These are phyloP conservation scores for Tachina lurida DNA, from an alignment of 2,888 invertebrate species.

Conservation along the genomic window DNA sequence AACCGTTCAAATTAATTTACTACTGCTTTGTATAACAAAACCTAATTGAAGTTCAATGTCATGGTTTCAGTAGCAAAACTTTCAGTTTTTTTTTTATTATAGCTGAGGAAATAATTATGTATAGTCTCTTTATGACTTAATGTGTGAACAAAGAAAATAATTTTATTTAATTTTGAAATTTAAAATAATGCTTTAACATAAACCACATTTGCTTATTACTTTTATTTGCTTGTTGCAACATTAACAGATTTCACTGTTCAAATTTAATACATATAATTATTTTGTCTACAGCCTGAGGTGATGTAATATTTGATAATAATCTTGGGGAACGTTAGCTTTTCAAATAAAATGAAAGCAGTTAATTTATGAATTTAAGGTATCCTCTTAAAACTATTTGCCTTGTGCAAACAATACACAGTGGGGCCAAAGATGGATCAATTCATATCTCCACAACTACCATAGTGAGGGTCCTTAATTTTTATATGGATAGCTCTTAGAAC, in stretches of 20 bases:
- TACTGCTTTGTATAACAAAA: neutral
- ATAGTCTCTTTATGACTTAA: neutral
- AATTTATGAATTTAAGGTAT: too few relatives aligned
- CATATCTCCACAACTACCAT: too few relatives aligned
- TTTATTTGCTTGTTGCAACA: neutral
- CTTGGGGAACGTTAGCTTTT: too few relatives aligned
- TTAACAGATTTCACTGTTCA: neutral
- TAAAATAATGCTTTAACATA: neutral
- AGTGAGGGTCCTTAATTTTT: too few relatives aligned
- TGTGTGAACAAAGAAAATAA: neutral
- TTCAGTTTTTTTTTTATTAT: slow-evolving; percentile 3
- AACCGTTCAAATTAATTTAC: neutral
- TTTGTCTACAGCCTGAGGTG: neutral
- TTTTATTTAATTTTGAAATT: neutral
- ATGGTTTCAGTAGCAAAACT: slow-evolving; percentile 6
- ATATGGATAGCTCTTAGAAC: too few relatives aligned
- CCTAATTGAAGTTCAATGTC: slow-evolving; percentile 28
- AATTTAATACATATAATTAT: neutral
- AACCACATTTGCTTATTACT: neutral
- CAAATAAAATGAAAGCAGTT: too few relatives aligned
- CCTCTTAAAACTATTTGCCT: too few relatives aligned
- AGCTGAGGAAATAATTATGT: slow-evolving; percentile 17
- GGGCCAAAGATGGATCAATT: too few relatives aligned
- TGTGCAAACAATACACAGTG: too few relatives aligned
- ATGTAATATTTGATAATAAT: neutral